Percentiles rank a stretch among this genome's conserved stretches.
These are phyloP conservation scores for Rhabdomys pumilio DNA, from an alignment of 2,797 vertebrate species.

Conservation along the genomic window DNA sequence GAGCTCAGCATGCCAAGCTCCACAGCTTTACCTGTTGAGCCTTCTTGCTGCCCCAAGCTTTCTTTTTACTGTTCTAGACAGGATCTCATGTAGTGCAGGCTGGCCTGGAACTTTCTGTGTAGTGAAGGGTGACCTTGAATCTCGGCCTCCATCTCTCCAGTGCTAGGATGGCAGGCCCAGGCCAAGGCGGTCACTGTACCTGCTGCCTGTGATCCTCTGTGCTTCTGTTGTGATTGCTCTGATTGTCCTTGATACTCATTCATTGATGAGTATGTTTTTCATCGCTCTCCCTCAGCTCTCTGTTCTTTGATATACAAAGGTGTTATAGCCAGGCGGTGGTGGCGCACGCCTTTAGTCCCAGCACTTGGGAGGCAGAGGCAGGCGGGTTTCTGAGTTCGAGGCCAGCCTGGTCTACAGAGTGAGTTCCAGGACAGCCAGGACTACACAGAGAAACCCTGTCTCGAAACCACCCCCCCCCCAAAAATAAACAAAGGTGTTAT, in stretches of 20 bases:
- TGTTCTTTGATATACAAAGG: not conserved
- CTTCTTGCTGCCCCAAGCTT: not conserved
- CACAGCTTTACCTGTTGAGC: not conserved
- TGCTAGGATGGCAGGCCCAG: not conserved
- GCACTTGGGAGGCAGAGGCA: too few relatives aligned
- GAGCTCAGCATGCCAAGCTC: not conserved
- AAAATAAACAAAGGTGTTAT: not conserved
- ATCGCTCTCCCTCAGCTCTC: not conserved
- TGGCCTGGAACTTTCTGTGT: not conserved
- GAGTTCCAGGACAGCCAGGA: too few relatives aligned
- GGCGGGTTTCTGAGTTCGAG: too few relatives aligned
- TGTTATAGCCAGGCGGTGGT: not conserved
- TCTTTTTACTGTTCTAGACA: not conserved
- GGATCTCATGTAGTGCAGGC: not conserved
- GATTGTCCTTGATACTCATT: too few relatives aligned
- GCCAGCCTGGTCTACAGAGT: too few relatives aligned
- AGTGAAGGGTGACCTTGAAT: not conserved
- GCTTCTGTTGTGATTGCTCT: not conserved
- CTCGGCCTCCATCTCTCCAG: not conserved
- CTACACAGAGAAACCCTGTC: too few relatives aligned
- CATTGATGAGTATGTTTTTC: not conserved
- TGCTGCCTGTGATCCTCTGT: too few relatives aligned
- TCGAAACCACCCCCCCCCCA: too few relatives aligned
- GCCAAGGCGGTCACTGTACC: not conserved
- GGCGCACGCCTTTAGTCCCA: too few relatives aligned